These are phyloP conservation scores for Brachypodius melanocephalos DNA, from an alignment of 2,113 vertebrate genomes.

Conservation along the genomic window DNA sequence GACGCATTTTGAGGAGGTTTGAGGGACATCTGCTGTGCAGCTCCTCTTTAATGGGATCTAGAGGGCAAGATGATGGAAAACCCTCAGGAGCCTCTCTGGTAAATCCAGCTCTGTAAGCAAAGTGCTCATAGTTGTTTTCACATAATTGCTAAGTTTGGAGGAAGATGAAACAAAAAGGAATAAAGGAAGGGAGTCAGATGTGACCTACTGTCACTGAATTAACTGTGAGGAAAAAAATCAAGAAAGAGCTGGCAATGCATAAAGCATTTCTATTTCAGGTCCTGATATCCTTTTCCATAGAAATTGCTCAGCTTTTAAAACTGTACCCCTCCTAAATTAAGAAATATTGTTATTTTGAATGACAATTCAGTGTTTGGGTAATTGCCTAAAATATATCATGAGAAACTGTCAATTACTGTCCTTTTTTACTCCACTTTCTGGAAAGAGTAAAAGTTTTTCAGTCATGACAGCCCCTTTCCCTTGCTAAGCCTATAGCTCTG, in stretches of 20 bases:
- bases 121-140: neutral
- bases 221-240: neutral
- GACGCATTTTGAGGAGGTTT: neutral
- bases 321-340: neutral
- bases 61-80: neutral
- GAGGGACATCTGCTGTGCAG: neutral
- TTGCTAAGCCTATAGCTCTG: neutral
- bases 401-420: neutral
- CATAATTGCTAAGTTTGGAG: neutral
- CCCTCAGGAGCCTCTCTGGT: neutral
- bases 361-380: neutral
- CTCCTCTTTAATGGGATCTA: constrained; percentile 25
- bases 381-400: neutral
- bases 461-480: neutral
- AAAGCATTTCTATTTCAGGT: neutral
- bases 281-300: neutral
- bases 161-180: neutral
- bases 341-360: constrained; percentile 12
- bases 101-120: neutral
- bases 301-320: neutral
- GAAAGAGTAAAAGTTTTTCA: neutral
- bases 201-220: neutral
- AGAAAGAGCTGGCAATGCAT: neutral
- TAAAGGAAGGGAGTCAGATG: neutral
- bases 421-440: neutral